Percentiles rank a stretch among this genome's conserved stretches.
Evolutionary conservation across 2,888 invertebrate genomes (phyloP).

Genomic region (Penaeus monodon): DNA sequence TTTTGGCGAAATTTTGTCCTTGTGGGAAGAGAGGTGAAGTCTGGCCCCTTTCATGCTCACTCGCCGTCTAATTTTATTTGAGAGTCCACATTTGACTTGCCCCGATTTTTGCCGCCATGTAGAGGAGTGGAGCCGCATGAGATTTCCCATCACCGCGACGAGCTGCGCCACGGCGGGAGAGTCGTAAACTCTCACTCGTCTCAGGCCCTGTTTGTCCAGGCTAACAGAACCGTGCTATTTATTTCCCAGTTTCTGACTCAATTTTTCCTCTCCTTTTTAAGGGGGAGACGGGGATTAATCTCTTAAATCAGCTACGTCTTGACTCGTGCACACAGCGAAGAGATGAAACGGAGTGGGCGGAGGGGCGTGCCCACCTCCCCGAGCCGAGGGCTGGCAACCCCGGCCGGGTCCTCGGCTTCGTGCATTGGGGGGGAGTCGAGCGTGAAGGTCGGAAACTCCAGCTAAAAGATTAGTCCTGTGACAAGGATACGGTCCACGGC

Average conservation of each 20-base stretch:
- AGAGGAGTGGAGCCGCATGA: background rate
- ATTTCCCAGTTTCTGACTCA: background rate
- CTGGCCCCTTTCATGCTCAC: too few species aligned
- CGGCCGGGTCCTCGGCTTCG: background rate
- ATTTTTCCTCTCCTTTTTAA: background rate
- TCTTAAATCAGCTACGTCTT: slow-evolving; percentile 22
- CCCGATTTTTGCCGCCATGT: background rate
- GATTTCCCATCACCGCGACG: background rate
- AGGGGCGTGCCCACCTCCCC: background rate
- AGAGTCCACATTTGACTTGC: too few species aligned
- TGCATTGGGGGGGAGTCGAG: background rate
- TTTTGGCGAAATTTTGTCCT: too few species aligned
- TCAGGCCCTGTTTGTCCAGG: too few species aligned
- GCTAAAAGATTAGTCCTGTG: too few species aligned
- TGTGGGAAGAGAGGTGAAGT: too few species aligned
- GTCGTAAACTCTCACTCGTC: too few species aligned
- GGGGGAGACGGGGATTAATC: slow-evolving; percentile 25
- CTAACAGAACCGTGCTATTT: too few species aligned
- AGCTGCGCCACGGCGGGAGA: background rate
- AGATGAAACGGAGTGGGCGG: background rate
- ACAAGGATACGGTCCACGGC: too few species aligned
- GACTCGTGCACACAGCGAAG: slow-evolving; percentile 1
- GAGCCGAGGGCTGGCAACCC: too few species aligned
- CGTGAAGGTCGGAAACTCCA: background rate
- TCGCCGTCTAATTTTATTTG: too few species aligned